Evolutionary conservation across 2,797 vertebrate species (phyloP).

Genomic region (Heterohyrax brucei): DNA sequence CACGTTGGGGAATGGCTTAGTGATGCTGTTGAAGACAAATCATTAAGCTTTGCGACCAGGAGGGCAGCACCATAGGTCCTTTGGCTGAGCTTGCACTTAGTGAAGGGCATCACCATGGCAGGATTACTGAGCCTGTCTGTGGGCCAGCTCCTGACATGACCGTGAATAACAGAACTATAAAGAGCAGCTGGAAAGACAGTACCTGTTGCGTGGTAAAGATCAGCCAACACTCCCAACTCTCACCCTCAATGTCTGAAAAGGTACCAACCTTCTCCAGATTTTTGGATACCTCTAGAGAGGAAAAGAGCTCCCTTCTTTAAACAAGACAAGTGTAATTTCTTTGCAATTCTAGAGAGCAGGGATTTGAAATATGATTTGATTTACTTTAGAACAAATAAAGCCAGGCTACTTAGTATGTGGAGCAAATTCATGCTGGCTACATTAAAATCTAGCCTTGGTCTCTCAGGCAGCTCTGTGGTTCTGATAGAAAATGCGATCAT

Average conservation of each 20-base stretch:
- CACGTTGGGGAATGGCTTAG: background rate
- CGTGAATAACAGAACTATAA: background rate
- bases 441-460: conserved; percentile 47
- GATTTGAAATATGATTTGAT: conserved; percentile 38
- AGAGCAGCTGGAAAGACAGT: background rate
- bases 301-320: conserved; percentile 8
- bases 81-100: background rate
- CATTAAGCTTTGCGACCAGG: background rate
- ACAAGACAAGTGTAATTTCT: background rate
- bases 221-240: background rate
- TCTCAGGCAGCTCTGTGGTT: conserved; percentile 36
- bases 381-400: conserved; percentile 54
- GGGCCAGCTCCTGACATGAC: background rate
- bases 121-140: background rate
- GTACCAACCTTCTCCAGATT: background rate
- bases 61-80: background rate
- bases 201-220: background rate
- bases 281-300: background rate
- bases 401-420: background rate
- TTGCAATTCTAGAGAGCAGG: background rate
- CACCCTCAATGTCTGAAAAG: background rate
- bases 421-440: conserved; percentile 50
- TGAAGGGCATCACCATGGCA: background rate
- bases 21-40: background rate
- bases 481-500: conserved; percentile 56